Evolutionary conservation across 2,797 vertebrate species (phyloP).

Genomic region (Parotocinclus haroldoi): DNA sequence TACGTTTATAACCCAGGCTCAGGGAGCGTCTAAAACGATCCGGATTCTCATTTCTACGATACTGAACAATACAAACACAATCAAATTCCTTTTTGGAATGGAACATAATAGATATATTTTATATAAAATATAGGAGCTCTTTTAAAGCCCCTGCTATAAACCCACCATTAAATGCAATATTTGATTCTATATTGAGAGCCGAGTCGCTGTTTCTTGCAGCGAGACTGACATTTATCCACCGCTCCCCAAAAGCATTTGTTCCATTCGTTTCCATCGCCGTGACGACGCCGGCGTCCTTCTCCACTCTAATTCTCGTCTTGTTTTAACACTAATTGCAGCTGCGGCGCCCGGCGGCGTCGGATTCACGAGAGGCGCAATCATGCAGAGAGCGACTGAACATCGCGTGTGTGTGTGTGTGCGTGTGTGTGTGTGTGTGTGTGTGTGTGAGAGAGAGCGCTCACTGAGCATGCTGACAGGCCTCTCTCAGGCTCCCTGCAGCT

Average conservation of each 20-base stretch:
- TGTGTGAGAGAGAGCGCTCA: slow-evolving; percentile 17
- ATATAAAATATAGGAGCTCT: no score
- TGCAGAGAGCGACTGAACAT: slow-evolving; percentile 17
- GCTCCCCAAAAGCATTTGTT: slow-evolving; percentile 7
- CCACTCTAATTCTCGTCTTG: background rate
- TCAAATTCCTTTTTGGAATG: no score
- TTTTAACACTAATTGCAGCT: slow-evolving; percentile 20
- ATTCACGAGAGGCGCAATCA: slow-evolving; percentile 7
- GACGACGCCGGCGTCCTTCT: slow-evolving; percentile 7
- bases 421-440: background rate
- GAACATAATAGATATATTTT: no score
- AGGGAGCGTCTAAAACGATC: no score
- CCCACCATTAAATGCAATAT: background rate
- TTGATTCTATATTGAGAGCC: background rate
- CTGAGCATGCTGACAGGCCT: slow-evolving; percentile 35
- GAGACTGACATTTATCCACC: slow-evolving; percentile 7
- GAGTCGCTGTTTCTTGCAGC: slow-evolving; percentile 9
- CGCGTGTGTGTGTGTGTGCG: slow-evolving; percentile 5
- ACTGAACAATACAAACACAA: no score
- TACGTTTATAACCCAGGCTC: no score
- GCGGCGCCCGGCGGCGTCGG: background rate
- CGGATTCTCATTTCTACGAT: no score
- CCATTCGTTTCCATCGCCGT: background rate
- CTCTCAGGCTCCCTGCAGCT: slow-evolving; percentile 17
- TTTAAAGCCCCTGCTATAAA: no score